phyloP scores from a whole-genome alignment of 2,888 invertebrate genomes.

The Lasioglossum oenotherae region DNA sequence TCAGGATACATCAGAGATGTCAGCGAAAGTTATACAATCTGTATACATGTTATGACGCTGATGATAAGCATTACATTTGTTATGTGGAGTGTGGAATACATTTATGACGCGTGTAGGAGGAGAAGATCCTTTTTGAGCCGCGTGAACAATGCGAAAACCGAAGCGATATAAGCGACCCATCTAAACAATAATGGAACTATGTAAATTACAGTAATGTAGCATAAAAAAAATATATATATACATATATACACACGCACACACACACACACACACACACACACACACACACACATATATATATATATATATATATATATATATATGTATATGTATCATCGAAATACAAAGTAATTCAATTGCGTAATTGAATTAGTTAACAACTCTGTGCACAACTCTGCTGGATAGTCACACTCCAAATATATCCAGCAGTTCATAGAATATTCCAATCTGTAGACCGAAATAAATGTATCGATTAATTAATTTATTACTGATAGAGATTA shows the following conservation, averaged over 20 bases:
- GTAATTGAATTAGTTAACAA: too few relatives aligned
- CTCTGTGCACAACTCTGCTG: background rate
- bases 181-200: background rate
- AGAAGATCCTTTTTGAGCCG: background rate
- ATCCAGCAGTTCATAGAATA: background rate
- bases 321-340: too few relatives aligned
- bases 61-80: constrained; percentile 76
- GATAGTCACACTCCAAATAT: background rate
- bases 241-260: too few relatives aligned
- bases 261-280: too few relatives aligned
- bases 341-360: too few relatives aligned
- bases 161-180: background rate
- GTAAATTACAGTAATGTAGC: background rate
- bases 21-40: constrained; percentile 78
- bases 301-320: too few relatives aligned
- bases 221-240: too few relatives aligned
- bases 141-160: background rate
- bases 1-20: constrained; percentile 80
- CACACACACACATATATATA: too few relatives aligned
- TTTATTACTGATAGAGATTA: background rate
- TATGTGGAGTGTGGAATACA: constrained; percentile 73
- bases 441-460: constrained; percentile 4
- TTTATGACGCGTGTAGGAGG: constrained; percentile 48
- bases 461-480: constrained; percentile 2
- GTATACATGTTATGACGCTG: constrained; percentile 80